Evolutionary conservation across 2,888 invertebrate species (phyloP).

Genomic region (Mimumesa dahlbomi): DNA sequence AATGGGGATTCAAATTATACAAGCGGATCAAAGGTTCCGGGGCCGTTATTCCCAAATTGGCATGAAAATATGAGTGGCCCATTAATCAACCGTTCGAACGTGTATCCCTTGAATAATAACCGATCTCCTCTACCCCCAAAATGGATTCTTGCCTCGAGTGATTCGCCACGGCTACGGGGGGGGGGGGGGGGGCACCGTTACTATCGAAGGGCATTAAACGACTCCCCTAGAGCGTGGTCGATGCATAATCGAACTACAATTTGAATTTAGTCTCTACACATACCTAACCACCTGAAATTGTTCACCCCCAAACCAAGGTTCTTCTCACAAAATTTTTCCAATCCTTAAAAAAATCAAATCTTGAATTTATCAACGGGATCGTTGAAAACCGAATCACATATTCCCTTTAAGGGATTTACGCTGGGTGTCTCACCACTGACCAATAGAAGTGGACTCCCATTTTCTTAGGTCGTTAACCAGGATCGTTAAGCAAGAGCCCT

Average conservation of each 20-base stretch:
- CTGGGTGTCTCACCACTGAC: constrained; percentile 41
- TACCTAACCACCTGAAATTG: too few species aligned
- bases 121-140: constrained; percentile 29
- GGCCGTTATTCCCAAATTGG: neutral
- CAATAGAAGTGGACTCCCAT: constrained; percentile 36
- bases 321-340: too few species aligned
- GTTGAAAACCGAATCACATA: constrained; percentile 10
- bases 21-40: constrained; percentile 9
- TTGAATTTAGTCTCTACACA: too few species aligned
- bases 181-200: constrained; percentile 2
- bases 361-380: too few species aligned
- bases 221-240: constrained; percentile 36
- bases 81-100: constrained; percentile 52
- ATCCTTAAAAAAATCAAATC: too few species aligned
- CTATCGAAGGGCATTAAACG: constrained; percentile 28
- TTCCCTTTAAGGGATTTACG: constrained; percentile 47
- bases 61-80: constrained; percentile 37
- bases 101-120: constrained; percentile 55
- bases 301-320: too few species aligned
- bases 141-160: constrained; percentile 49
- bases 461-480: constrained; percentile 57
- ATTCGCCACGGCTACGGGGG: constrained; percentile 12
- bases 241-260: constrained; percentile 52
- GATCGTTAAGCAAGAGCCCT: constrained; percentile 52
- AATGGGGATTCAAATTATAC: neutral